These are phyloP conservation scores for Lytechinus pictus DNA, from an alignment of 35 echinoderm and acorn worm genomes.

Conservation along the genomic window DNA sequence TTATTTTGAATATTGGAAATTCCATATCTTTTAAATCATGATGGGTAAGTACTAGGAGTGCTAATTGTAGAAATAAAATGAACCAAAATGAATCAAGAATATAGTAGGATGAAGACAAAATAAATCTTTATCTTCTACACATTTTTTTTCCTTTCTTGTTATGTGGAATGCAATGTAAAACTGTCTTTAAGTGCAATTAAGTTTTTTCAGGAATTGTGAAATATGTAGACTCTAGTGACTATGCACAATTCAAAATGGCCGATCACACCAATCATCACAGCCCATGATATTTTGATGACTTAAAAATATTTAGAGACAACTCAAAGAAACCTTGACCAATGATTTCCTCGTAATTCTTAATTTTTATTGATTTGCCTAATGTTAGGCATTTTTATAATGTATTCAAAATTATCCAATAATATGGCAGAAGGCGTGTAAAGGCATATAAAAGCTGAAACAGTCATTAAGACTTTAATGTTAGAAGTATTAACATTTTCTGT, in stretches of 20 bases:
- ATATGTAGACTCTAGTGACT: neutral
- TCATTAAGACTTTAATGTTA: neutral
- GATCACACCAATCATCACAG: neutral
- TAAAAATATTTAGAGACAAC: neutral
- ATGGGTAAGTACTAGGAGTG: neutral
- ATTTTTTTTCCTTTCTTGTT: neutral
- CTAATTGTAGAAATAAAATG: neutral
- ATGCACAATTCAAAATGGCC: neutral
- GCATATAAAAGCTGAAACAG: neutral
- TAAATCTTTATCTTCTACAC: neutral
- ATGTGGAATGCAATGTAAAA: neutral
- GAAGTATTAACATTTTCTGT: neutral
- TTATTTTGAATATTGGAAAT: neutral
- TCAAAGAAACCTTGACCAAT: neutral
- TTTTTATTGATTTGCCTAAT: neutral
- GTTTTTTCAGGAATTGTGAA: constrained; percentile 3
- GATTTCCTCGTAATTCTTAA: neutral
- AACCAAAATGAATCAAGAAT: neutral
- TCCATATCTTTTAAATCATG: neutral
- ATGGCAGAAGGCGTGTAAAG: neutral
- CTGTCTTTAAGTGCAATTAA: neutral
- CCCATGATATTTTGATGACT: neutral
- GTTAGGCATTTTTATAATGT: neutral
- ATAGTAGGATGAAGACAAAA: neutral
- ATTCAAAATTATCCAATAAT: neutral